phyloP scores from a whole-genome alignment of 2,888 invertebrate species.

The Nephrotoma flavescens region DNA sequence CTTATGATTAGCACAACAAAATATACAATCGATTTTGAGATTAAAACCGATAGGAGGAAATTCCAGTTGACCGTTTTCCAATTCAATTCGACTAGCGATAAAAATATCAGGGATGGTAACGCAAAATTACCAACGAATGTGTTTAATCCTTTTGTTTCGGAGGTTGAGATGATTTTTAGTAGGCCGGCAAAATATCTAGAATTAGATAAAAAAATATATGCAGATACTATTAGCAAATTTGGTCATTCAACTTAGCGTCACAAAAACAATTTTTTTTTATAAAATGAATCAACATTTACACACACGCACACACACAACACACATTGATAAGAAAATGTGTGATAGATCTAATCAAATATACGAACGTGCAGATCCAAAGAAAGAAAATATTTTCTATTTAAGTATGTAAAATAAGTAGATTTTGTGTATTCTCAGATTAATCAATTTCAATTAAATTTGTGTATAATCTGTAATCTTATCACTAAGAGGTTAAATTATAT shows the following conservation, averaged over 20 bases:
- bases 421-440: not conserved
- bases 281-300: not conserved
- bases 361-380: not conserved
- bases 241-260: not conserved
- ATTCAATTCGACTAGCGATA: conserved; percentile 72
- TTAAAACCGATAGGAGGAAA: conserved; percentile 70
- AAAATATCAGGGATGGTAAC: conserved; percentile 80
- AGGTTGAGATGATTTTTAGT: conserved; percentile 62
- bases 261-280: not conserved
- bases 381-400: not conserved
- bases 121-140: conserved; percentile 90
- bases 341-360: not conserved
- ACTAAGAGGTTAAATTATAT: not conserved
- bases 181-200: conserved; percentile 73
- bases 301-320: not conserved
- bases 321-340: not conserved
- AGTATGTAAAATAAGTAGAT: not conserved
- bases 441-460: not conserved
- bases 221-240: not conserved
- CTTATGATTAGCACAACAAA: conserved; percentile 62
- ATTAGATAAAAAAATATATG: conserved; percentile 9
- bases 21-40: conserved; percentile 79
- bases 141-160: conserved; percentile 78
- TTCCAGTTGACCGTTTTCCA: conserved; percentile 78
- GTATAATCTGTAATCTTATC: not conserved